Base-by-base conservation (phyloP, 2,888 invertebrate genomes). In the Amaurobius ferox region DNA sequence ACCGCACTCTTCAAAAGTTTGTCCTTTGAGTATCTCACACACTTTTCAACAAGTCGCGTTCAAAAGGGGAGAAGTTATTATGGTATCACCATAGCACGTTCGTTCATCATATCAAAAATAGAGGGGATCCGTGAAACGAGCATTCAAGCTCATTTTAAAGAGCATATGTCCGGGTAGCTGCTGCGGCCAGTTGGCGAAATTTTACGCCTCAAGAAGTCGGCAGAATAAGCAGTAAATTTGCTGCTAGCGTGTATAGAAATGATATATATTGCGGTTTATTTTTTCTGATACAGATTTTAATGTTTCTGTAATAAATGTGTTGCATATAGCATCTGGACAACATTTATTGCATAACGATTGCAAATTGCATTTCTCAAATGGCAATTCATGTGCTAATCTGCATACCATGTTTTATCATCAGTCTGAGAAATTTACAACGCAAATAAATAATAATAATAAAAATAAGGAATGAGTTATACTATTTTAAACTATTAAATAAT, bases 1-100 rank as follows among this genome's bases (percentile, higher is more conserved):
- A 64, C 64, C 64, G 64, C 23, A 62, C 71, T 39, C 61, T 71
- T 71, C 30, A 71, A 16, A 62, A 71, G 70, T 79, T 71, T 35
- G 70, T 26, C 61, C 62, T 44, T 66, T 62, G 70, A 61, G 79
- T 71, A 71, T 68, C 71, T 76, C 79, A 40, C 62, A 70, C 79
- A 79, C 64, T 79, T 64, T 78, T 64, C 71, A 64, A 79, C 71
- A 71, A 71, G 71, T 64, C 23, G 28, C 30, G 40, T 23, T 79
- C 40, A 70, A 71, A 40, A 26, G 62, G 39, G 32, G 77, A 35
- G 61, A 70, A 40, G 70, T 62, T 64, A 71, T 79, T 79, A 71
- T 79, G 32, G 44, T 6, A 64, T 16, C 48, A 30, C 62, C 55
- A 55, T 66, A 67, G 48, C 77, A 62, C 39, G 71, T 61, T 68